phyloP scores from a whole-genome alignment of 2,113 vertebrate species.

The Ophiodon elongatus region DNA sequence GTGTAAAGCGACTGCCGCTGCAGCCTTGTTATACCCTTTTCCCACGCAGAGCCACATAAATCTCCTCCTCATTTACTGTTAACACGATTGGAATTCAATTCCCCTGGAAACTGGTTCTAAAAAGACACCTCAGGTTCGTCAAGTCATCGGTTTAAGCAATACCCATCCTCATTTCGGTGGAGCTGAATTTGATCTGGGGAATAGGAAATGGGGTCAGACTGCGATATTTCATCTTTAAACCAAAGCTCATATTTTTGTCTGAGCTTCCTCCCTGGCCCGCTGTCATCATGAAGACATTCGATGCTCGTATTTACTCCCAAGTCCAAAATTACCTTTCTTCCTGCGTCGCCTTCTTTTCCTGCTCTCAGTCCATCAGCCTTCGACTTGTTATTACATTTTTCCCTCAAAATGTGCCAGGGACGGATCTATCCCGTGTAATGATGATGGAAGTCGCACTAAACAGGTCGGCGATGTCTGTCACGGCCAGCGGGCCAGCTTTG shows the following conservation, averaged over 20 bases:
- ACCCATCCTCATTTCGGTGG: slow-evolving; percentile 65
- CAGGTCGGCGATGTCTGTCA: slow-evolving; percentile 51
- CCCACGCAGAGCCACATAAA: slow-evolving; percentile 72
- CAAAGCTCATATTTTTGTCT: slow-evolving; percentile 74
- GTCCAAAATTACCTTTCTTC: slow-evolving; percentile 59
- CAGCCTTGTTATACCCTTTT: slow-evolving; percentile 69
- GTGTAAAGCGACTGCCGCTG: slow-evolving; percentile 69
- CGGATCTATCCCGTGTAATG: slow-evolving; percentile 54
- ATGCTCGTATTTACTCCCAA: slow-evolving; percentile 53
- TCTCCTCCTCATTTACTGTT: slow-evolving; percentile 75
- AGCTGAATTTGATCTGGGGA: slow-evolving; percentile 67
- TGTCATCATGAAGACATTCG: slow-evolving; percentile 39
- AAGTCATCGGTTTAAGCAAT: slow-evolving; percentile 69
- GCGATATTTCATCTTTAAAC: slow-evolving; percentile 77
- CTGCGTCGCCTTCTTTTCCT: slow-evolving; percentile 30
- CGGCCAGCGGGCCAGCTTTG: slow-evolving; percentile 17
- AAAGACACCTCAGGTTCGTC: slow-evolving; percentile 71
- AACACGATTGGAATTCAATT: slow-evolving; percentile 76
- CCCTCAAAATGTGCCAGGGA: slow-evolving; percentile 39
- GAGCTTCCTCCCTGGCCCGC: slow-evolving; percentile 23
- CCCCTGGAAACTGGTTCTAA: slow-evolving; percentile 70
- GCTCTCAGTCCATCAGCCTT: slow-evolving; percentile 51
- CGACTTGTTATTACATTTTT: slow-evolving; percentile 56
- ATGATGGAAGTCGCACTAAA: slow-evolving; percentile 61
- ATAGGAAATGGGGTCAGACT: slow-evolving; percentile 60